A percentile compares a stretch with the other conserved stretches of the same genome.
phyloP scores from a whole-genome alignment of 2,113 vertebrate species.

The Canis aureus region DNA sequence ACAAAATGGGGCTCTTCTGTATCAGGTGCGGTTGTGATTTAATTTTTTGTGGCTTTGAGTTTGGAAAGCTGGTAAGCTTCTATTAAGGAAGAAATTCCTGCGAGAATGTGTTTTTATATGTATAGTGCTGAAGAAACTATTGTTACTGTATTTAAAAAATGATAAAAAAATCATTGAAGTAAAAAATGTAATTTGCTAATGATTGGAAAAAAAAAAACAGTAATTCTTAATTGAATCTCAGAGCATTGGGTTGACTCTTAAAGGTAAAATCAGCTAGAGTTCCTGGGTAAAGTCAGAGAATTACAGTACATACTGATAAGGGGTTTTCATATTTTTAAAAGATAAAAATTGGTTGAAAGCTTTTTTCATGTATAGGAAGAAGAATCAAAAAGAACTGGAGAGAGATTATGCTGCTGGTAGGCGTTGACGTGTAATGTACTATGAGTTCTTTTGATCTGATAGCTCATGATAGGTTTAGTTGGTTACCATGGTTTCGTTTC shows the following conservation, averaged over 20 bases:
- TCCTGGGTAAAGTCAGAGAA: constrained; percentile 68
- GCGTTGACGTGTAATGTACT: constrained; percentile 87
- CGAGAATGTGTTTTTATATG: constrained; percentile 72
- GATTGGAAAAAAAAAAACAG: constrained; percentile 68
- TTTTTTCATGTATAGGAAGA: constrained; percentile 82
- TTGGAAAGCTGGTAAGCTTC: constrained; percentile 47
- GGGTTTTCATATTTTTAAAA: constrained; percentile 64
- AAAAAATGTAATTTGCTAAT: constrained; percentile 70
- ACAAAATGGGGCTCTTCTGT: constrained; percentile 14
- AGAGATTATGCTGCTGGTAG: constrained; percentile 85
- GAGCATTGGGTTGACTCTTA: constrained; percentile 79
- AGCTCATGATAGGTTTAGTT: constrained; percentile 86
- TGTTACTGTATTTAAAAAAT: constrained; percentile 47
- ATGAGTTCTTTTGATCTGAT: constrained; percentile 88
- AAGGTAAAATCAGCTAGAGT: constrained; percentile 70
- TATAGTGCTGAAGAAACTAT: constrained; percentile 60
- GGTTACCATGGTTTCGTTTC: constrained; percentile 91
- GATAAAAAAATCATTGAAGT: constrained; percentile 68
- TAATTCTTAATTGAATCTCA: constrained; percentile 79
- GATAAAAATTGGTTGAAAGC: constrained; percentile 74
- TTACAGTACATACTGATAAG: constrained; percentile 70
- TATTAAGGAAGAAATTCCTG: constrained; percentile 11
- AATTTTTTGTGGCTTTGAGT: constrained; percentile 49
- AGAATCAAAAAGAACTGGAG: constrained; percentile 82
- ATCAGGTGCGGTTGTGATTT: neutral